Percentiles rank a stretch among this genome's conserved stretches.
Evolutionary conservation across 2,797 vertebrate species (phyloP).

Genomic region (Xerus rutilus): DNA sequence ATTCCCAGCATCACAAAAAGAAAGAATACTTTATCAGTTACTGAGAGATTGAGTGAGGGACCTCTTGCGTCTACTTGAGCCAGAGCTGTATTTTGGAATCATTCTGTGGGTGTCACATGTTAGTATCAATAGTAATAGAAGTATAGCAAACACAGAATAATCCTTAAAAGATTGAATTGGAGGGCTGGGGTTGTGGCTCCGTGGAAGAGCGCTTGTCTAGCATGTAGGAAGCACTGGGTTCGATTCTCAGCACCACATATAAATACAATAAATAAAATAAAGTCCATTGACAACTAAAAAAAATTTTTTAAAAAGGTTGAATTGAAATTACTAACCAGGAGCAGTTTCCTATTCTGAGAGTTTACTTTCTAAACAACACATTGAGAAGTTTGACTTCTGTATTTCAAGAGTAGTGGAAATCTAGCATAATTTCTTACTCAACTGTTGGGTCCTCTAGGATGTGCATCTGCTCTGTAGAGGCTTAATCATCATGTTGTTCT

Average conservation of each 20-base stretch:
- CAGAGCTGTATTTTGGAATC: not conserved
- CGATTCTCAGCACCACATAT: too few relatives aligned
- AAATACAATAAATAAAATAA: too few relatives aligned
- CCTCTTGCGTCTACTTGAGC: not conserved
- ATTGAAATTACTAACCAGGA: not conserved
- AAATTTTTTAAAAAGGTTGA: not conserved
- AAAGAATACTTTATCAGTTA: not conserved
- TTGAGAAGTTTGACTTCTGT: not conserved
- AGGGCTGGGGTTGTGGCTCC: too few relatives aligned
- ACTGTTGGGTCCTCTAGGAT: not conserved
- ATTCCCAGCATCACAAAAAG: not conserved
- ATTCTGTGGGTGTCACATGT: not conserved
- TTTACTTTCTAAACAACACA: not conserved
- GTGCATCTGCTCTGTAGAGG: not conserved
- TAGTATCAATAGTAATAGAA: not conserved
- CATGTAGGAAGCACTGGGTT: too few relatives aligned
- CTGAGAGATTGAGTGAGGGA: not conserved
- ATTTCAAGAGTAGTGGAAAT: not conserved
- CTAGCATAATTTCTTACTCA: not conserved
- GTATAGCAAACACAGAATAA: not conserved
- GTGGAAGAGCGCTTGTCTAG: too few relatives aligned
- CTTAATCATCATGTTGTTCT: not conserved
- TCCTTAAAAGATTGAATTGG: not conserved
- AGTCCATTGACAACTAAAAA: too few relatives aligned
- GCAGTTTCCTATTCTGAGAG: not conserved